Base-by-base conservation (phyloP, 2,113 vertebrate genomes). In the Cyphomyrus discorhynchus region DNA sequence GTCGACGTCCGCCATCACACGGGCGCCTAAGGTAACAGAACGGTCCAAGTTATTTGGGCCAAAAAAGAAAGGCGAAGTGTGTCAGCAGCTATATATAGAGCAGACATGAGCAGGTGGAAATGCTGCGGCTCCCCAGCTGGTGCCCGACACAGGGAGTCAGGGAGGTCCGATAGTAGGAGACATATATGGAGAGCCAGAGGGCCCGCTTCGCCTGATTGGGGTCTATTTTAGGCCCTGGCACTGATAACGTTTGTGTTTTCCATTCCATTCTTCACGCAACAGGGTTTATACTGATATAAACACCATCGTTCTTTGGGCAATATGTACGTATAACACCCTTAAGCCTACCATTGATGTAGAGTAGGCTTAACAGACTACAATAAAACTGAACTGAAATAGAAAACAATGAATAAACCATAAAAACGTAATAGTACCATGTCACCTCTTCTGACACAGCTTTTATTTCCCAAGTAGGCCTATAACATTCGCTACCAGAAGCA, bases 151-250 rank as follows among this genome's bases (percentile, higher is more conserved):
- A 89, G 91, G 91, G 90, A 91, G 91, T 92, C 91, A 93, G 88
- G 91, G 83, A 91, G 77, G 90, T 88, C 90, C 6, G 17, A 90
- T 35, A 49, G 92, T 92, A 92, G 91, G 19, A 94, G 96, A 97
- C 97, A 96, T 96, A 97, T 95, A 97, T 96, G 97, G 97, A 94
- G 93, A 90, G 90, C 93, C 0, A 90, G 62, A 70, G 93, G 94
- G 92, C 91, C 93, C 87, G 91, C 82, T 90, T 91, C 93, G 92
- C 92, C 88, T 53, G 91, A 94, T 91, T 90, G 92, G 89, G 90
- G 92, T 95, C 97, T 99, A 99, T 99, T 99, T 99, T 97, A 91
- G 95, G 96, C 91, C 82, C 85, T 94, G 94, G 93, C 90, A 92
- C 94, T 95, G 96, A 98, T 97, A 95, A 95, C 94, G 94, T 93